Evolutionary conservation across 2,113 vertebrate genomes (phyloP).

Genomic region (Prunella himalayana): DNA sequence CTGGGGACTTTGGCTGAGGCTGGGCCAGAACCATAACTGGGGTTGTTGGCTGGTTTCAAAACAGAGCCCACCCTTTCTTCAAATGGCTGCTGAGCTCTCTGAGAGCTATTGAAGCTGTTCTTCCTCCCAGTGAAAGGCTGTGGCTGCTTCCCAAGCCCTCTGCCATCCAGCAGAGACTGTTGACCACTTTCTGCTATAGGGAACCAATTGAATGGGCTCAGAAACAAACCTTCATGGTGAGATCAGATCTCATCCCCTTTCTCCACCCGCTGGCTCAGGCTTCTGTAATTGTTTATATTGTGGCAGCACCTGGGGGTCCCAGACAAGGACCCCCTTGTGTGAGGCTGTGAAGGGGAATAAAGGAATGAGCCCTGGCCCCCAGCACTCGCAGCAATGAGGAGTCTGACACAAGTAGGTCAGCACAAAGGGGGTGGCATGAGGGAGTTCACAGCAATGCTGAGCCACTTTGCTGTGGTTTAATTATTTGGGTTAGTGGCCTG

Average conservation of each 20-base stretch:
- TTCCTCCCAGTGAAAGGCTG: constrained; percentile 18
- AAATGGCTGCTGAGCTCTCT: not conserved
- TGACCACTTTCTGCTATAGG: not conserved
- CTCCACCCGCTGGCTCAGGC: not conserved
- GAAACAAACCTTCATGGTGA: constrained; percentile 10
- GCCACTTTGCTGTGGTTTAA: not conserved
- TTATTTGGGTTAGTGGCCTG: constrained; percentile 14
- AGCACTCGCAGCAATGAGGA: rapidly evolving
- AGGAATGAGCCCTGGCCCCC: not conserved
- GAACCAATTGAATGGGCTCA: not conserved
- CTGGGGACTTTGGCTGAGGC: not conserved
- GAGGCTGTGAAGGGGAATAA: not conserved
- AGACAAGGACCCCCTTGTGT: constrained; percentile 21
- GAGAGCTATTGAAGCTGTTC: constrained; percentile 26
- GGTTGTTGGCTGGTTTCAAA: not conserved
- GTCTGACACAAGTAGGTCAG: constrained; percentile 49
- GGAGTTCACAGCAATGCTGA: not conserved
- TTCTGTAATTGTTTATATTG: constrained; percentile 33
- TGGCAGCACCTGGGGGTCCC: constrained; percentile 30
- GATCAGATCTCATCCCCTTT: not conserved
- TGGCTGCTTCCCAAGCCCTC: constrained; percentile 41
- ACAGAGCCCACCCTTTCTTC: not conserved
- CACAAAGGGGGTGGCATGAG: not conserved
- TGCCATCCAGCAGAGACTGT: not conserved
- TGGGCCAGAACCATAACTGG: not conserved